These are phyloP conservation scores for Passerina amoena DNA, from an alignment of 2,113 vertebrate species.

Conservation along the genomic window DNA sequence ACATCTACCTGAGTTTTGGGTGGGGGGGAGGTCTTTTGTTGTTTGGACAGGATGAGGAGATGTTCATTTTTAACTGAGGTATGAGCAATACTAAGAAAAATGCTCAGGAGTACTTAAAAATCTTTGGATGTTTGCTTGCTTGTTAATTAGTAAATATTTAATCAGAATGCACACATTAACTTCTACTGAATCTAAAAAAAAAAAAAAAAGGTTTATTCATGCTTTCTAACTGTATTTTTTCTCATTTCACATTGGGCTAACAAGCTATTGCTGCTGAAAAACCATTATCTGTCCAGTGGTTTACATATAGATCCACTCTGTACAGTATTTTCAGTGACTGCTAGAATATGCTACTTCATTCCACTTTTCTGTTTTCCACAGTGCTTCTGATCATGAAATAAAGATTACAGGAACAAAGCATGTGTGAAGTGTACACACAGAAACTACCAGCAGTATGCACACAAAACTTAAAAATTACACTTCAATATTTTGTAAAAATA, in stretches of 20 bases:
- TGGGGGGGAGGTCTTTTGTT: not conserved
- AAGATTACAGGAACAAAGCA: not conserved
- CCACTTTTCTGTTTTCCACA: not conserved
- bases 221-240: not conserved
- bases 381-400: not conserved
- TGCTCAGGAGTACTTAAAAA: not conserved
- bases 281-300: not conserved
- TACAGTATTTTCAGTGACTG: not conserved
- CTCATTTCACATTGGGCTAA: not conserved
- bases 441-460: not conserved
- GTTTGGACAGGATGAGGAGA: not conserved
- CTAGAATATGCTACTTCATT: not conserved
- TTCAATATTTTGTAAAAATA: not conserved
- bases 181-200: not conserved
- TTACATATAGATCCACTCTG: not conserved
- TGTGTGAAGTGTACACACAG: not conserved
- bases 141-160: not conserved
- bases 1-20: not conserved
- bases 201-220: not conserved
- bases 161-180: not conserved
- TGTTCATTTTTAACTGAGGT: not conserved
- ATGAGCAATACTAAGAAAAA: not conserved
- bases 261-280: not conserved
- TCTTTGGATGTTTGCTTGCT: not conserved
- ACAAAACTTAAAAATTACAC: not conserved